Evolutionary conservation across 2,888 invertebrate species (phyloP), one percentile per base, ranked within the genome.

Genomic region (Pachydiplax longipennis): DNA sequence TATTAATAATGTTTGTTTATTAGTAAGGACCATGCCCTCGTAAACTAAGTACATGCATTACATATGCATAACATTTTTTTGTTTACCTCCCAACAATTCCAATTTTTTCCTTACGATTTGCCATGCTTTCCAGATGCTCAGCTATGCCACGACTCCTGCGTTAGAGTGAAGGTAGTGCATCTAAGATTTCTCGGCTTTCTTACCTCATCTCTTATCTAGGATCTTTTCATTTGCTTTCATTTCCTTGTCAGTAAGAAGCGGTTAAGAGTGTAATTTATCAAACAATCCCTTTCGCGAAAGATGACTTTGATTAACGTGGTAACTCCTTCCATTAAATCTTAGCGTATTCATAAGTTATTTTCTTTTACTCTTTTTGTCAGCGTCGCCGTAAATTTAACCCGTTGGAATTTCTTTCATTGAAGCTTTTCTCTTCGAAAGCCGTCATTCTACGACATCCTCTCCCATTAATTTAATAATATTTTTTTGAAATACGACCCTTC

Each of bases 51-150:
- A 44, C 22, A 80, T 91, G 48, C 18, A 80, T 82, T 37, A 58
- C 31, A 82, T 65, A 82, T 22, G 90, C 80, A 10, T 8, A 40
- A 18, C 0, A 61, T 25, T 80, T 35, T 44, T 35, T 2, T 40
- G 48, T 92, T 94, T 94, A 97, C 97, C 97, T 97, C 93, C 97
- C 97, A 92, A 97, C 95, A 92, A 97, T 97, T 92, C 96, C 97
- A 92, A 97, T 95, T 94, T 96, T 97, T 94, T 96, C 96, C 91
- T 94, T 87, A 13, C 87, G 87, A n/a, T 35, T 65, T 12, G 87
- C 87, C 87, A 87, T 87, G 31, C 31, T 31, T 2, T 87, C 35
- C 40, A 2, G 58, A 35, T 58, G 10, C 61, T 61, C 53, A 37
- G 58, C n/a, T 35, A 87, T 65, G 87, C 87, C 87, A 87, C 87